These are phyloP conservation scores for Pomacea maculata DNA, from an alignment of 1,140 invertebrate species.

Conservation along the genomic window DNA sequence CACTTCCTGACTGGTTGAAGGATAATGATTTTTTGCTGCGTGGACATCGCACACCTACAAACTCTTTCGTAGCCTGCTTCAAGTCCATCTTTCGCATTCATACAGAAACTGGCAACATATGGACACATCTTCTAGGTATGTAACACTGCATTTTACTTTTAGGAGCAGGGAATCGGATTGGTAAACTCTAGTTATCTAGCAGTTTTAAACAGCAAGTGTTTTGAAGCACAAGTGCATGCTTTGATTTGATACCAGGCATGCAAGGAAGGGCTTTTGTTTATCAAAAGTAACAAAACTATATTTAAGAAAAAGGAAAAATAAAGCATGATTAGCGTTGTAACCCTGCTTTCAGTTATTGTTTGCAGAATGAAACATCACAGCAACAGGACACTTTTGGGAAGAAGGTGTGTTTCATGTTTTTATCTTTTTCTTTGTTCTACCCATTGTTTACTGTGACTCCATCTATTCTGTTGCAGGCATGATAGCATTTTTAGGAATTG, in stretches of 20 bases:
- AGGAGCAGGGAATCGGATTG: background rate
- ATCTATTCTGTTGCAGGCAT: constrained; percentile 51
- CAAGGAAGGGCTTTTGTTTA: too few species aligned
- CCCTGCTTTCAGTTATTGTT: too few species aligned
- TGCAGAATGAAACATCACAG: too few species aligned
- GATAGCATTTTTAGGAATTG: constrained; percentile 63
- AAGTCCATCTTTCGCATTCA: constrained; percentile 94
- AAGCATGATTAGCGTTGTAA: too few species aligned
- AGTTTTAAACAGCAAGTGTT: background rate
- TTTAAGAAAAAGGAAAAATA: too few species aligned
- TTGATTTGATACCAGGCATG: background rate
- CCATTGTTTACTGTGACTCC: background rate
- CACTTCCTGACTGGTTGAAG: constrained; percentile 91
- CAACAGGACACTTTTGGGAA: too few species aligned
- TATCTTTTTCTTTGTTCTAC: background rate
- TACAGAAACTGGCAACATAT: constrained; percentile 96
- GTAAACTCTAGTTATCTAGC: background rate
- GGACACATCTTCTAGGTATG: constrained; percentile 89
- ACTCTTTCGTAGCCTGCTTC: constrained; percentile 96
- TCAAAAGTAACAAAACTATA: too few species aligned
- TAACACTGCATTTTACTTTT: constrained; percentile 3
- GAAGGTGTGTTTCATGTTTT: background rate
- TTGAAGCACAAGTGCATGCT: background rate
- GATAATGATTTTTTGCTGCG: constrained; percentile 97
- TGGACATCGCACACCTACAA: constrained; percentile 94